Conservation (phyloP, 2,113 vertebrate species). For the Rhipidura dahli region DNA sequence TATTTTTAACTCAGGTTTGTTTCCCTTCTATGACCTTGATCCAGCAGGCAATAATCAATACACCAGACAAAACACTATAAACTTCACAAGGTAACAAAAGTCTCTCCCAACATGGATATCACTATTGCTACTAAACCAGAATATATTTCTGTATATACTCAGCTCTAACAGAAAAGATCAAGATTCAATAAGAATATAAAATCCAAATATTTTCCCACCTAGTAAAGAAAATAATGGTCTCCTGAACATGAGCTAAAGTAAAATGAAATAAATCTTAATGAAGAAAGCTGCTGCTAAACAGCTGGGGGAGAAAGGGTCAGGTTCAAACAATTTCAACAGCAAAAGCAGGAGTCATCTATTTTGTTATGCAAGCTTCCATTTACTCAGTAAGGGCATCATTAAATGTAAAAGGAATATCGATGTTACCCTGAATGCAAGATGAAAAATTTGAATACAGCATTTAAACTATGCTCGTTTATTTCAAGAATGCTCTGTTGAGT, state of each 20-base stretch:
- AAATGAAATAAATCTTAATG: constrained; percentile 10
- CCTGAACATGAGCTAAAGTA: not conserved
- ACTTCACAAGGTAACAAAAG: not conserved
- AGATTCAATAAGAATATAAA: not conserved
- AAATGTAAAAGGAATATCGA: not conserved
- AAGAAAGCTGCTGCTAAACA: not conserved
- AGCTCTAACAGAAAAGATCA: not conserved
- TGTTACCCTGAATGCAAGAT: not conserved
- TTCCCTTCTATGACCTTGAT: not conserved
- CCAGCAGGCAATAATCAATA: constrained; percentile 13
- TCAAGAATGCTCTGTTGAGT: not conserved
- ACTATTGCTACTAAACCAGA: not conserved
- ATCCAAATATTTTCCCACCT: not conserved
- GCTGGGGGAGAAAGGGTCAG: not conserved
- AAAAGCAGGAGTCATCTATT: not conserved
- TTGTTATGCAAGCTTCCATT: not conserved
- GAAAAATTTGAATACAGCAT: not conserved
- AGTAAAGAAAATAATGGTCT: not conserved
- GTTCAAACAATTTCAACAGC: not conserved
- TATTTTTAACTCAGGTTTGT: not conserved
- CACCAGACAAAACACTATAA: not conserved
- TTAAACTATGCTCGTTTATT: not conserved
- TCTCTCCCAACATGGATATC: not conserved
- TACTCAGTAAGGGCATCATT: not conserved
- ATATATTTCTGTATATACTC: not conserved